Percentiles rank a stretch among this genome's conserved stretches.
phyloP scores from a whole-genome alignment of 2,888 invertebrate species.

The Oeneis ivallda region DNA sequence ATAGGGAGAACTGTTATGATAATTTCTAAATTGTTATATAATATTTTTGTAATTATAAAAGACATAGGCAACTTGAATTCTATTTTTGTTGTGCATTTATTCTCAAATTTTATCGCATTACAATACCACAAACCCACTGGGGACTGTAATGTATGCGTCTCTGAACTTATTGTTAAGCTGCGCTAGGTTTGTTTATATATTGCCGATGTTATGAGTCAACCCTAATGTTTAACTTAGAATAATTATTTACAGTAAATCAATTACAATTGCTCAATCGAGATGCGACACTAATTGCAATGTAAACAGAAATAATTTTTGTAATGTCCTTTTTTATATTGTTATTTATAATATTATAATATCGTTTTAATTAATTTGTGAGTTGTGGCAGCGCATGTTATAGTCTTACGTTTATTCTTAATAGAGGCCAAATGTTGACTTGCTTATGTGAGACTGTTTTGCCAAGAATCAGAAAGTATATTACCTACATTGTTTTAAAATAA shows the following conservation, averaged over 20 bases:
- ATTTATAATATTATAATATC: conserved; percentile 73
- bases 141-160: conserved; percentile 72
- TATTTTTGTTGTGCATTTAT: conserved; percentile 82
- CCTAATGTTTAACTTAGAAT: conserved; percentile 78
- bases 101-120: conserved; percentile 71
- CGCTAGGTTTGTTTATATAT: conserved; percentile 68
- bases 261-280: conserved; percentile 79
- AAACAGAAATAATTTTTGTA: conserved; percentile 70
- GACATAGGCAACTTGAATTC: conserved; percentile 78
- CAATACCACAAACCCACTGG: conserved; percentile 72
- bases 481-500: conserved; percentile 83
- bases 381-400: conserved; percentile 79
- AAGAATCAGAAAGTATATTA: conserved; percentile 83
- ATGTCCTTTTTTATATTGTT: conserved; percentile 73
- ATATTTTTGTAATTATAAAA: conserved; percentile 78
- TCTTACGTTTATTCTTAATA: conserved; percentile 79
- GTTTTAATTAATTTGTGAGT: conserved; percentile 76
- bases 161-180: conserved; percentile 62
- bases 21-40: conserved; percentile 79
- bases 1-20: conserved; percentile 71
- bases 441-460: conserved; percentile 83
- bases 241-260: conserved; percentile 76
- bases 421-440: conserved; percentile 83
- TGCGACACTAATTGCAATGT: conserved; percentile 79
- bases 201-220: conserved; percentile 80